Conservation (phyloP, 2,113 vertebrate genomes). For the Stomatorhinus ivindoensis region DNA sequence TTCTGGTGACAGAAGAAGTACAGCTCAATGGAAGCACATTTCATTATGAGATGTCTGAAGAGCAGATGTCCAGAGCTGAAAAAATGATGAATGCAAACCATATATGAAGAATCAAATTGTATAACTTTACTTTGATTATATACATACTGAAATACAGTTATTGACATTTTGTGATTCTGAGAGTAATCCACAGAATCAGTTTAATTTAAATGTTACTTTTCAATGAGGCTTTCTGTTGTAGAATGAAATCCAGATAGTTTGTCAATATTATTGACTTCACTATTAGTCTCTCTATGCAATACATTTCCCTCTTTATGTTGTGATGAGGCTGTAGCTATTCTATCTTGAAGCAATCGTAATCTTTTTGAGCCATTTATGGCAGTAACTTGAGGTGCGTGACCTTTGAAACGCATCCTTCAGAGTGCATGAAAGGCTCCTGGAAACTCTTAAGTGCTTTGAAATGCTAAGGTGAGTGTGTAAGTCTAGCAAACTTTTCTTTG, state of each 20-base stretch:
- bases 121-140: not conserved
- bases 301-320: not conserved
- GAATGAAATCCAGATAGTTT: not conserved
- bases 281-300: not conserved
- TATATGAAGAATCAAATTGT: not conserved
- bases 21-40: not conserved
- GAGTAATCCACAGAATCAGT: not conserved
- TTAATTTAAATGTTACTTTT: not conserved
- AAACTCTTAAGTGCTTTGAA: slow-evolving; percentile 15
- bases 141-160: not conserved
- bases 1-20: slow-evolving; percentile 22
- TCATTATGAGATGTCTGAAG: slow-evolving; percentile 35
- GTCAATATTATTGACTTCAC: not conserved
- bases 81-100: slow-evolving; percentile 25
- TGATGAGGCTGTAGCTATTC: not conserved
- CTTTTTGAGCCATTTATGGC: not conserved
- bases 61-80: slow-evolving; percentile 27
- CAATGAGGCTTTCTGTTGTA: not conserved
- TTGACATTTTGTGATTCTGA: not conserved
- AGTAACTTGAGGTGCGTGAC: not conserved
- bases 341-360: not conserved
- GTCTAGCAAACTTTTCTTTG: not conserved
- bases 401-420: slow-evolving; percentile 15
- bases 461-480: not conserved
- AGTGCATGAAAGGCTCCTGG: not conserved